Base-by-base conservation (phyloP, 1,140 invertebrate genomes). In the Drosophila sulfurigaster region DNA sequence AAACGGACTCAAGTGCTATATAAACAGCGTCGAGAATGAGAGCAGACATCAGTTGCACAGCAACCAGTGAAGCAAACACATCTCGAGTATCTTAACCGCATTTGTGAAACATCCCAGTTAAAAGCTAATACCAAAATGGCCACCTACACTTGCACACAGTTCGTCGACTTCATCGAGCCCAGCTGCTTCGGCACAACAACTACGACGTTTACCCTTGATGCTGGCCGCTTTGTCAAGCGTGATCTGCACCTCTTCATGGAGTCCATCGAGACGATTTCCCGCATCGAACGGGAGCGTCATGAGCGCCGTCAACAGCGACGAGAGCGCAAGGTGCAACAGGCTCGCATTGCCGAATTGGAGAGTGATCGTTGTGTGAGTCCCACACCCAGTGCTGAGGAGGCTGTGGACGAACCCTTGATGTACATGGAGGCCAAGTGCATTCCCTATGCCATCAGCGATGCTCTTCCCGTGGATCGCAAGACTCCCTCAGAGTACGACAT, bases 361-460 rank as follows among this genome's bases (percentile, higher is more conserved):
- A 38, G 52, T 5, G 65, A 70, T 1, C 68, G 80, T 4, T 62
- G 78, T 41, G 13, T 13, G 1, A 86, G 78, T 60, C 82, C 88
- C 5, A 87, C 74, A 5, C 81, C 81, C 48, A 81, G 70, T 45
- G 81, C 54, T 5, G 82, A 88, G 1, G 82, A 87, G 35, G 82
- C 87, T 3, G 77, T 35, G 1, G 87, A 91, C 25, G 88, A 88
- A 51, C 87, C 87, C 0, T 4, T 70, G 0, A 66, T 68, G 52
- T 87, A 81, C 35, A 5, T 89, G 58, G 85, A 89, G 32, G 71
- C 82, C 48, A 91, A 91, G 51, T 82, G 83, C 43, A 91, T 85
- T 52, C 83, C 78, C 0, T 78, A 90, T 49, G 71, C 70, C 35
- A 59, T 82, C 3, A 82, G 75, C 0, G 73, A 75, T 15, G 28